A percentile compares a stretch with the other conserved stretches of the same genome.
Conservation (phyloP, 2,888 invertebrate genomes). For the Agonopterix arenella region DNA sequence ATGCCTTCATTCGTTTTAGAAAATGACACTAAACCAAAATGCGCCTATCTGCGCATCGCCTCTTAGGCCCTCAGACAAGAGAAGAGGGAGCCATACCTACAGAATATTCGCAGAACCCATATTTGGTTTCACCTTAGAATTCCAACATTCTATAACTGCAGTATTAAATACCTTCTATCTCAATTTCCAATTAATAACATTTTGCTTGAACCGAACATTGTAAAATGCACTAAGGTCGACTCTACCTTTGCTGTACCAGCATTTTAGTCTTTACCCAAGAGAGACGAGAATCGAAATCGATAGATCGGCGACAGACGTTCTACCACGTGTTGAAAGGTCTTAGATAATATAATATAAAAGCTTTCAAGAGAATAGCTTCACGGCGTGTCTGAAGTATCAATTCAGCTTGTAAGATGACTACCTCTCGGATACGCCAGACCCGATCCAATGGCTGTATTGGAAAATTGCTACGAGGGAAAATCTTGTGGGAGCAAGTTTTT, state of each 20-base stretch:
- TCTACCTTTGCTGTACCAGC: constrained; percentile 31
- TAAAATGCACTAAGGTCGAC: constrained; percentile 16
- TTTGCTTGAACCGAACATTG: too few species aligned
- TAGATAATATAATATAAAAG: constrained; percentile 76
- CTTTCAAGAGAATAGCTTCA: constrained; percentile 69
- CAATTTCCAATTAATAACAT: too few species aligned
- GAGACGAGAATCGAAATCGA: constrained; percentile 59
- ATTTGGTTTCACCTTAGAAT: too few species aligned
- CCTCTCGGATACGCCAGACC: constrained; percentile 53
- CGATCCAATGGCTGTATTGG: constrained; percentile 61
- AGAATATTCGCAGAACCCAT: too few species aligned
- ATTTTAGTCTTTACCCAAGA: constrained; percentile 47
- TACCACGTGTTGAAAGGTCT: constrained; percentile 60
- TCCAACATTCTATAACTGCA: too few species aligned
- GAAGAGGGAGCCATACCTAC: too few species aligned
- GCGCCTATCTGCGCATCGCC: too few species aligned
- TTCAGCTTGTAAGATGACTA: constrained; percentile 70
- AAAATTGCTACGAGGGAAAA: constrained; percentile 57
- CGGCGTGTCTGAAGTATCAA: constrained; percentile 68
- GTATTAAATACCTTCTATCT: too few species aligned
- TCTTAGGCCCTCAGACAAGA: too few species aligned
- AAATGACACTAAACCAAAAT: too few species aligned
- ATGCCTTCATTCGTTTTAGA: too few species aligned
- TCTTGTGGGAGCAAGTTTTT: constrained; percentile 55
- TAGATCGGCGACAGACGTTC: constrained; percentile 70